Evolutionary conservation across 1,140 invertebrate species (phyloP), one percentile per base, ranked within the genome.

Genomic region (Drosophila santomea): DNA sequence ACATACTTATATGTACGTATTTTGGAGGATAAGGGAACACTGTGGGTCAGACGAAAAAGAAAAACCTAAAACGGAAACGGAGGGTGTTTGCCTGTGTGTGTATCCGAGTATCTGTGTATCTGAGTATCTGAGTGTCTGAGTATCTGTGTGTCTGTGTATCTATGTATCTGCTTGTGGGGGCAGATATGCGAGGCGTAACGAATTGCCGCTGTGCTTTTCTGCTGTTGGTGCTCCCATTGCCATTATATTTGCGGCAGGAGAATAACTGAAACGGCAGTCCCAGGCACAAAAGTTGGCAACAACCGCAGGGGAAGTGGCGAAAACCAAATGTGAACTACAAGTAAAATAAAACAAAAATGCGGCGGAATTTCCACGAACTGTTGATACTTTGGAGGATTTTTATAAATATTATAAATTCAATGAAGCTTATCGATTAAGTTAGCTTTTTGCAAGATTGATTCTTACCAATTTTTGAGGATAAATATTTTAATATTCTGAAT

Each of bases 251-350:
- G 73, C 68, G 78, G 69, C 74, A 63, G 73, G 82, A 86, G 82
- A 66, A 78, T 74, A 73, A 86, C 76, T 76, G 73, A 86, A 86
- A 85, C 81, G 78, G 41, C 82, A 85, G 61, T 59, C 74, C 74
- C 74, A 60, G 86, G 82, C 66, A 63, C 52, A 77, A 74, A 86
- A 86, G 68, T 85, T 85, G 78, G 60, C 67, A 72, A 52, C 52
- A 35, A 61, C 60, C 35, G 43, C 60, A 67, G 36, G 20, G 50
- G 54, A 52, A 43, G 44, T 59, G 43, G 43, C 14, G 39, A 7
- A 12, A 15, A 45, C 28, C 39, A 64, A 67, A 67, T 67, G 59
- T 47, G 41, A 54, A 50, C 32, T 39, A 43, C 23, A 44, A 74
- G 69, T 36, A 75, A 67, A 38, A 28, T 38, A 36, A 7, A 23